Conservation (phyloP, 2,797 vertebrate genomes). For the Myripristis jacobus region DNA sequence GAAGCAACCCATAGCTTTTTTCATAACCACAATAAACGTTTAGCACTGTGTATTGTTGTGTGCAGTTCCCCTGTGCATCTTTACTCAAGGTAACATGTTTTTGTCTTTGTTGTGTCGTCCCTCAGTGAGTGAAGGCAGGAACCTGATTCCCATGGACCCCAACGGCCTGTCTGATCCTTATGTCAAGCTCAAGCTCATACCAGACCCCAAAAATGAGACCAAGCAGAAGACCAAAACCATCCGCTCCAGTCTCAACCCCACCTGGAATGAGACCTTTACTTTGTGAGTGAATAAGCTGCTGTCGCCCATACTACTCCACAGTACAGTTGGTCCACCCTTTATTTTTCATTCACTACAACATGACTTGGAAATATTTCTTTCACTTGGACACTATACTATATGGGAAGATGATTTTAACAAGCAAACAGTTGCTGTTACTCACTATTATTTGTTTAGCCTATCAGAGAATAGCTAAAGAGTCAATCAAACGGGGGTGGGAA, state of each 20-base stretch:
- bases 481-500: too few relatives aligned
- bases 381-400: background rate
- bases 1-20: background rate
- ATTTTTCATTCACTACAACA: too few relatives aligned
- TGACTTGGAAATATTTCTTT: too few relatives aligned
- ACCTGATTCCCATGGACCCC: slow-evolving; percentile 98
- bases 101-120: slow-evolving; percentile 42
- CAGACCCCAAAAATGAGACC: slow-evolving; percentile 97
- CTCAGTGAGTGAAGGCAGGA: slow-evolving; percentile 92
- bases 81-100: background rate
- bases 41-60: background rate
- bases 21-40: background rate
- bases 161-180: slow-evolving; percentile 98
- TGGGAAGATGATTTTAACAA: background rate
- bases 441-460: too few relatives aligned
- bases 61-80: background rate
- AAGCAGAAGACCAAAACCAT: slow-evolving; percentile 99
- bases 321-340: background rate
- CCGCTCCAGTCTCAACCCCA: slow-evolving; percentile 93
- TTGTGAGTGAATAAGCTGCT: slow-evolving; percentile 86
- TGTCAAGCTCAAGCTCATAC: slow-evolving; percentile 97
- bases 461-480: too few relatives aligned
- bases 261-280: slow-evolving; percentile 93
- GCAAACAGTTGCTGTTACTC: too few relatives aligned
- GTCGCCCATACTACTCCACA: background rate